These are phyloP conservation scores for Trisateles emortualis DNA, from an alignment of 2,888 invertebrate species.

Conservation along the genomic window DNA sequence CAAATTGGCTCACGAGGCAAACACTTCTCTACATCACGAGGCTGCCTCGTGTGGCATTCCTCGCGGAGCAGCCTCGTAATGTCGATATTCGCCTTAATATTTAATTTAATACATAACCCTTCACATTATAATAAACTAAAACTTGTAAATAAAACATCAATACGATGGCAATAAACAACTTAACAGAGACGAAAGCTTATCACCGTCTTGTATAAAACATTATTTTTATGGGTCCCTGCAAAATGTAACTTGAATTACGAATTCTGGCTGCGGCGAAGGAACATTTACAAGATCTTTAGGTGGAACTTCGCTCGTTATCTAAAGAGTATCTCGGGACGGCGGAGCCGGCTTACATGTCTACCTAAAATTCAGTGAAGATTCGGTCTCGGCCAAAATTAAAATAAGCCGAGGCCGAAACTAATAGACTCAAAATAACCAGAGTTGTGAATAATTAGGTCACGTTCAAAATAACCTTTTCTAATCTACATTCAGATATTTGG, in stretches of 20 bases:
- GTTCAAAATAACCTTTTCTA: constrained; percentile 8
- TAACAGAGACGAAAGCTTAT: constrained; percentile 14
- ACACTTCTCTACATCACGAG: too few species aligned
- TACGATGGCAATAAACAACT: constrained; percentile 12
- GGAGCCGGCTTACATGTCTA: constrained; percentile 51
- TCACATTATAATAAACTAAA: not conserved
- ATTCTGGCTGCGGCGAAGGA: constrained; percentile 57
- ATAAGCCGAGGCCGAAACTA: constrained; percentile 29
- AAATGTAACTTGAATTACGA: constrained; percentile 58
- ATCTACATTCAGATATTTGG: not conserved
- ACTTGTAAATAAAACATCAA: constrained; percentile 19
- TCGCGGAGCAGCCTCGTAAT: too few species aligned
- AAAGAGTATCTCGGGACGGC: constrained; percentile 49
- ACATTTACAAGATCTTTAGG: constrained; percentile 61
- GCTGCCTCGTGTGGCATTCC: too few species aligned
- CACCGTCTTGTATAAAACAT: constrained; percentile 43
- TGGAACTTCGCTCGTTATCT: constrained; percentile 61
- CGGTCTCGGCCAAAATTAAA: constrained; percentile 38
- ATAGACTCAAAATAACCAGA: constrained; percentile 32
- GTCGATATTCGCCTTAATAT: too few species aligned
- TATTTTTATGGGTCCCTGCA: constrained; percentile 49
- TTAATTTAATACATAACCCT: too few species aligned
- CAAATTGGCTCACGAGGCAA: too few species aligned
- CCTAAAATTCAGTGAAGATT: constrained; percentile 40
- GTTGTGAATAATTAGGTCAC: constrained; percentile 30